phyloP scores from a whole-genome alignment of 2,888 invertebrate species.

The Achlya flavicornis region DNA sequence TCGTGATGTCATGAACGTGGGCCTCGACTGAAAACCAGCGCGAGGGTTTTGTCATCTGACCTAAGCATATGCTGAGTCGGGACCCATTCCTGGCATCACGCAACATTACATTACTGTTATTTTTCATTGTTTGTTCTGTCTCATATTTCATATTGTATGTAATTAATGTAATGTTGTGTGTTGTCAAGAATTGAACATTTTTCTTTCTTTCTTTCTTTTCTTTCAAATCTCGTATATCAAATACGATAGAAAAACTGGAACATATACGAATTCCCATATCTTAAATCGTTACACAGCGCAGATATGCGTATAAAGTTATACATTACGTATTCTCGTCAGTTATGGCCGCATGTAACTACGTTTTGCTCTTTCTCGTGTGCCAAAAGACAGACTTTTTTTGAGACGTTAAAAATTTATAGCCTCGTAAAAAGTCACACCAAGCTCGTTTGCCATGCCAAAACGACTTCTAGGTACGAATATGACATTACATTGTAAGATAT shows the following conservation, averaged over 20 bases:
- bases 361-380: constrained; percentile 54
- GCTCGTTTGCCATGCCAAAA: constrained; percentile 62
- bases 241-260: not conserved
- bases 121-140: no score
- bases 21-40: no score
- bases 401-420: constrained; percentile 77
- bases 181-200: no score
- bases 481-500: constrained; percentile 61
- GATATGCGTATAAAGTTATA: constrained; percentile 23
- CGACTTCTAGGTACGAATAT: constrained; percentile 59
- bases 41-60: no score
- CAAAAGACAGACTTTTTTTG: constrained; percentile 67
- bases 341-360: constrained; percentile 44
- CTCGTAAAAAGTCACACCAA: constrained; percentile 71
- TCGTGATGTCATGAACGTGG: no score
- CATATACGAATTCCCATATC: not conserved
- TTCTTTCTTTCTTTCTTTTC: no score
- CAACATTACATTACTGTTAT: no score
- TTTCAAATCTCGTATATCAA: not conserved
- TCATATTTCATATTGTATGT: no score
- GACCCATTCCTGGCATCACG: no score
- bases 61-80: no score
- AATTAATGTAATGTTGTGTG: no score
- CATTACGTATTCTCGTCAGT: constrained; percentile 50
- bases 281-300: constrained; percentile 10